These are phyloP conservation scores for Amblyteles armatorius DNA, from an alignment of 2,888 invertebrate genomes.

Conservation along the genomic window DNA sequence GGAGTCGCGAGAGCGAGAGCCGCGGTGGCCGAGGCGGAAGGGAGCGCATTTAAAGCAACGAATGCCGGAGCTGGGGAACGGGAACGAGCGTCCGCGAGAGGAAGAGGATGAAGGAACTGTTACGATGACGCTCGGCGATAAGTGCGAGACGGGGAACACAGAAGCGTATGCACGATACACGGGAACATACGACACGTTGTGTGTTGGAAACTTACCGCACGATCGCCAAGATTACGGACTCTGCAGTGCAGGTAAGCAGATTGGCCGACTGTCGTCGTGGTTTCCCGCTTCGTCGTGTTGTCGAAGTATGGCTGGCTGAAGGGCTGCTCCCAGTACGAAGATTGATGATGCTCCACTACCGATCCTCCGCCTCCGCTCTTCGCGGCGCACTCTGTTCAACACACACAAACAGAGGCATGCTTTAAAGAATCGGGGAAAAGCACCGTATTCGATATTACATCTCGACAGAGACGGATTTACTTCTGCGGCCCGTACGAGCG, in stretches of 20 bases:
- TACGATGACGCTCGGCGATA: constrained; percentile 66
- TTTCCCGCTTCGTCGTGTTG: constrained; percentile 93
- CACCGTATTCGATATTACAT: constrained; percentile 47
- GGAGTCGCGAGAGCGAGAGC: not conserved
- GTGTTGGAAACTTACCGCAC: constrained; percentile 90
- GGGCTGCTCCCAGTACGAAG: constrained; percentile 86
- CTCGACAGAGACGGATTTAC: constrained; percentile 50
- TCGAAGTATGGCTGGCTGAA: constrained; percentile 96
- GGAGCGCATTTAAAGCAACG: constrained; percentile 55
- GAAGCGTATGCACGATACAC: constrained; percentile 18
- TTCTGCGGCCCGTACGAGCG: constrained; percentile 25
- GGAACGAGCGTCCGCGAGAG: constrained; percentile 26
- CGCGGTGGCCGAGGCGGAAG: not conserved
- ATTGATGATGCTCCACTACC: constrained; percentile 81
- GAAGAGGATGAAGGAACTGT: not conserved
- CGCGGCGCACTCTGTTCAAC: constrained; percentile 78
- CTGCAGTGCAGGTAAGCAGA: constrained; percentile 94
- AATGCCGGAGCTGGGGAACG: constrained; percentile 45
- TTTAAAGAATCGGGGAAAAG: constrained; percentile 55
- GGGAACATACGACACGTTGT: not conserved
- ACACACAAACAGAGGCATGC: constrained; percentile 61
- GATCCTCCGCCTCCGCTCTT: constrained; percentile 76
- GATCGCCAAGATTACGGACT: constrained; percentile 94
- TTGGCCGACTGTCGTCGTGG: constrained; percentile 95
- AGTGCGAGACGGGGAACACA: constrained; percentile 49